A percentile compares a stretch with the other conserved stretches of the same genome.
Conservation (phyloP, 2,888 invertebrate genomes). For the Dromius quadrimaculatus region DNA sequence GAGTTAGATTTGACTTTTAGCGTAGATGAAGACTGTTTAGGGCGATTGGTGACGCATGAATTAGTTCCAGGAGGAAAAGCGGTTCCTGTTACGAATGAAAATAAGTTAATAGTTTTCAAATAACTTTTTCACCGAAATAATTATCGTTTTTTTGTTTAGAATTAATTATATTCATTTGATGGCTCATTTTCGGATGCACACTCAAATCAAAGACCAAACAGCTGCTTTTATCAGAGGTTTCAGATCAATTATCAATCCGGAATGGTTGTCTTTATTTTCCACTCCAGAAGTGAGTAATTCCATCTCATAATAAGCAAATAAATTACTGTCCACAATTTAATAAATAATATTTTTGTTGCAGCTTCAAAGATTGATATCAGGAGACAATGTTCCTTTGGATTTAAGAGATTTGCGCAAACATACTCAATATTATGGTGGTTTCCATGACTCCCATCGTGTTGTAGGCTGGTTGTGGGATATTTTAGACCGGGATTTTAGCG, state of each 20-base stretch:
- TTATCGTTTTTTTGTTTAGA: slow-evolving; percentile 67
- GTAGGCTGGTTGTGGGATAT: slow-evolving; percentile 99
- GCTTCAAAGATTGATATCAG: slow-evolving; percentile 94
- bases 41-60: slow-evolving; percentile 94
- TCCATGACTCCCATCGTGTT: slow-evolving; percentile 97
- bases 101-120: slow-evolving; percentile 77
- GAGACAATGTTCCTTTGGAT: slow-evolving; percentile 94
- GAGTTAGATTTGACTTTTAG: slow-evolving; percentile 97
- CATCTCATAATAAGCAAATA: background rate
- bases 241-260: slow-evolving; percentile 92
- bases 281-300: slow-evolving; percentile 83
- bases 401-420: slow-evolving; percentile 87
- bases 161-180: slow-evolving; percentile 98
- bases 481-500: slow-evolving; percentile 92
- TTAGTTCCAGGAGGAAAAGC: slow-evolving; percentile 95
- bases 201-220: slow-evolving; percentile 97
- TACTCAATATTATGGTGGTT: slow-evolving; percentile 99
- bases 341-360: slow-evolving; percentile 61
- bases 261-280: slow-evolving; percentile 95
- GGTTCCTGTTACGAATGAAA: slow-evolving; percentile 94
- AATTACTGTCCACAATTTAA: background rate
- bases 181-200: slow-evolving; percentile 99
- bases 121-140: background rate
- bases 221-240: slow-evolving; percentile 97
- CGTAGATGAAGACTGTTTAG: slow-evolving; percentile 94